phyloP scores from a whole-genome alignment of 1,140 invertebrate species.

The Euglossa dilemma region DNA sequence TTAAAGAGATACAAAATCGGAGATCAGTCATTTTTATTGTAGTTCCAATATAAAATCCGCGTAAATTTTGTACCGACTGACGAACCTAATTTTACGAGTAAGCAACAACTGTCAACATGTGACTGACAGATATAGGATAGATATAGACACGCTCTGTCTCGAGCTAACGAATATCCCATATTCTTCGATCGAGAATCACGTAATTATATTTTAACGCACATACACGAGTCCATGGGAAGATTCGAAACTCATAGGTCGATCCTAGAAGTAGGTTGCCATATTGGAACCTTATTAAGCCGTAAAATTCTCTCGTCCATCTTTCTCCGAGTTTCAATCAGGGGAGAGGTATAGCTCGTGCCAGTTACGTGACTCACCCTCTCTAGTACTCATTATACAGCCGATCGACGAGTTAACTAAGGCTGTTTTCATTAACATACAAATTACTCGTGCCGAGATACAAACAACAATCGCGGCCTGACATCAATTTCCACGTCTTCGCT shows the following conservation, averaged over 20 bases:
- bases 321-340: neutral
- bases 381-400: conserved; percentile 10
- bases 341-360: conserved; percentile 11
- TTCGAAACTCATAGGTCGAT: neutral
- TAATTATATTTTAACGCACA: too few relatives aligned
- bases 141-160: too few relatives aligned
- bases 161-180: too few relatives aligned
- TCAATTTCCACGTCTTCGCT: neutral
- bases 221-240: too few relatives aligned
- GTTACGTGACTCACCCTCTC: conserved; percentile 20
- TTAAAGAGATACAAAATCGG: too few relatives aligned
- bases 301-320: conserved; percentile 3
- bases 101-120: too few relatives aligned
- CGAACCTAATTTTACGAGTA: too few relatives aligned
- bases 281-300: neutral
- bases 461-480: conserved; percentile 20
- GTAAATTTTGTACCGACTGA: too few relatives aligned
- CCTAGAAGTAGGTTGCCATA: neutral
- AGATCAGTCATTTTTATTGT: too few relatives aligned
- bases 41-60: too few relatives aligned
- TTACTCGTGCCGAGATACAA: conserved; percentile 2
- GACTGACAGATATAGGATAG: too few relatives aligned
- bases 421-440: conserved; percentile 50
- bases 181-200: too few relatives aligned
- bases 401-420: conserved; percentile 28